Conservation (phyloP, 1,140 invertebrate genomes). For the Pseudomyrmex dendroicus region DNA sequence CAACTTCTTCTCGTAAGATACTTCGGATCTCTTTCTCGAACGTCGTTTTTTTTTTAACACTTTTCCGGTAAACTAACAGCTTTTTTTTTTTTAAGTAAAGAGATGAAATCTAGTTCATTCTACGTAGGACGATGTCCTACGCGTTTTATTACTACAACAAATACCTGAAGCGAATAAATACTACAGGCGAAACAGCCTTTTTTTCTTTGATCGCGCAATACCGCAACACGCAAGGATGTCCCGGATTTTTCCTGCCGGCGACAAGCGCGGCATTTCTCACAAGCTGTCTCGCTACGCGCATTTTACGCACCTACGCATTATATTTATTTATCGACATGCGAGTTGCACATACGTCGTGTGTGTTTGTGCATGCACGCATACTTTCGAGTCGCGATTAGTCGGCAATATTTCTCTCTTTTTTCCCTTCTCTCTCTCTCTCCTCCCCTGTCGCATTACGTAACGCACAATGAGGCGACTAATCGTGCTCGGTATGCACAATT, state of each 20-base stretch:
- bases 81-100: no score
- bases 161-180: background rate
- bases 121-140: no score
- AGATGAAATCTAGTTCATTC: no score
- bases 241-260: constrained; percentile 36
- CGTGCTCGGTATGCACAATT: constrained; percentile 63
- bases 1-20: background rate
- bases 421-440: background rate
- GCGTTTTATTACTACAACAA: background rate
- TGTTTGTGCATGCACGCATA: background rate
- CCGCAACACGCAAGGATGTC: constrained; percentile 38
- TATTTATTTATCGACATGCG: constrained; percentile 49
- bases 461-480: constrained; percentile 43
- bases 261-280: constrained; percentile 34
- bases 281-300: constrained; percentile 9
- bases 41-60: no score
- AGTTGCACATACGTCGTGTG: background rate
- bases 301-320: constrained; percentile 33
- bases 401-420: background rate
- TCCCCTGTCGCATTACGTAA: constrained; percentile 28
- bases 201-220: background rate
- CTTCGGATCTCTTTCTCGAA: no score
- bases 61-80: no score
- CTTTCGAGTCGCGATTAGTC: background rate
- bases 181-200: background rate